A percentile compares a stretch with the other conserved stretches of the same genome.
Conservation (phyloP, 2,113 vertebrate species). For the Pollachius pollachius region DNA sequence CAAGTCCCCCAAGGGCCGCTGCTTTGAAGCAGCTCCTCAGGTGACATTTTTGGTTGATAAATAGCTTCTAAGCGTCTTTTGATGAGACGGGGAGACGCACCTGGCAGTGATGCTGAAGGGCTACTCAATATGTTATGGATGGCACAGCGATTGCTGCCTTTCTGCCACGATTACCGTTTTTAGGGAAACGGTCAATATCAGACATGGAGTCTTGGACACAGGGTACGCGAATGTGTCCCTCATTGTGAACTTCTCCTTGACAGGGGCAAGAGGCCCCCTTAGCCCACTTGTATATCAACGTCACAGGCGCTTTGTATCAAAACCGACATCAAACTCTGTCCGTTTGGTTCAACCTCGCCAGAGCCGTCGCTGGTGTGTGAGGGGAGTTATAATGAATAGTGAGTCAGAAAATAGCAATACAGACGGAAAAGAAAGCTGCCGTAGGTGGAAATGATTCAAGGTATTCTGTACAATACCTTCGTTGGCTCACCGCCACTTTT, state of each 20-base stretch:
- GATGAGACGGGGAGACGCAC: constrained; percentile 42
- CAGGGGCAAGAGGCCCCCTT: no score
- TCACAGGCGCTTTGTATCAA: no score
- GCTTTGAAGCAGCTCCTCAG: constrained; percentile 16
- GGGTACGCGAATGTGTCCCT: constrained; percentile 38
- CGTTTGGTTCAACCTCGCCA: no score
- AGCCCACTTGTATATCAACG: no score
- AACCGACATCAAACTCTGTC: no score
- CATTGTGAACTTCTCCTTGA: constrained; percentile 10
- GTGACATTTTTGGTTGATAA: constrained; percentile 33
- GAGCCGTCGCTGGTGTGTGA: no score
- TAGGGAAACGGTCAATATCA: constrained; percentile 32
- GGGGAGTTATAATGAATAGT: no score
- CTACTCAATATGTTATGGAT: constrained; percentile 40
- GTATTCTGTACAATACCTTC: no score
- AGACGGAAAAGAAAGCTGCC: no score
- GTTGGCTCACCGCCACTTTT: neutral
- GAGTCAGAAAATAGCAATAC: no score
- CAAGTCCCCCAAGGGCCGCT: constrained; percentile 16
- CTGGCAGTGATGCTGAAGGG: constrained; percentile 21
- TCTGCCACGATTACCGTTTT: constrained; percentile 33
- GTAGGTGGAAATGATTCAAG: no score
- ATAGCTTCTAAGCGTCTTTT: constrained; percentile 36
- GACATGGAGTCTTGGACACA: constrained; percentile 13
- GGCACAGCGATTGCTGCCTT: constrained; percentile 9